Conservation (phyloP, 53 echinoderm and acorn worm genomes). For the Pentamera pediparva region DNA sequence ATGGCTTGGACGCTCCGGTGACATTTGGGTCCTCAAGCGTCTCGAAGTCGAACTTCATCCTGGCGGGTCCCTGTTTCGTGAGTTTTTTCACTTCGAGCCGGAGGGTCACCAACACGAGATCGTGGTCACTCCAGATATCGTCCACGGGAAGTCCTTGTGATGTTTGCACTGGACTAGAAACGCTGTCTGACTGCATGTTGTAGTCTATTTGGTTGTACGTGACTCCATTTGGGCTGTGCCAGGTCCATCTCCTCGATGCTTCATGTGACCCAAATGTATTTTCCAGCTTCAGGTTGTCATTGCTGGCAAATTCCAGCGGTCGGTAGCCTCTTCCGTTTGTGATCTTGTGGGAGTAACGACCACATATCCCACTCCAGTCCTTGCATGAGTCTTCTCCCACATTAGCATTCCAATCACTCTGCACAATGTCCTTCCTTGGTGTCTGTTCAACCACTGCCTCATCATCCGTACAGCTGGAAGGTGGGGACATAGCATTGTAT, state of each 20-base stretch:
- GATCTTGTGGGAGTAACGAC: constrained; percentile 5
- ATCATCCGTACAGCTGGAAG: constrained; percentile 12
- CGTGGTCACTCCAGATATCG: constrained; percentile 17
- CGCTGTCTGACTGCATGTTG: constrained; percentile 38
- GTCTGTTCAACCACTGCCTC: constrained; percentile 12
- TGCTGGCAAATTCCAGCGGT: constrained; percentile 16
- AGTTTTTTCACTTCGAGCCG: not conserved
- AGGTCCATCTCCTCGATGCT: no score
- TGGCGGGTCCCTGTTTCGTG: not conserved
- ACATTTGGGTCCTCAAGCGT: constrained; percentile 19
- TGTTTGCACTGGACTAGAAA: constrained; percentile 35
- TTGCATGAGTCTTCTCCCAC: constrained; percentile 21
- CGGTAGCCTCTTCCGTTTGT: constrained; percentile 35
- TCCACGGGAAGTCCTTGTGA: constrained; percentile 15
- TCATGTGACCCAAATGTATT: constrained; percentile 38
- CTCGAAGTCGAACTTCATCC: constrained; percentile 14
- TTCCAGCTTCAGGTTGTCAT: constrained; percentile 26
- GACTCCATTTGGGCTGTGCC: no score
- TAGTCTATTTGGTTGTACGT: constrained; percentile 58
- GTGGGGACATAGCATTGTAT: constrained; percentile 46
- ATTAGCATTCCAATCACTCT: constrained; percentile 50
- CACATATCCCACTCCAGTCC: constrained; percentile 25
- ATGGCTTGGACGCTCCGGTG: not conserved
- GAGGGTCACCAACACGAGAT: not conserved
- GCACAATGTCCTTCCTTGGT: constrained; percentile 44